Base-by-base conservation (phyloP, 2,113 vertebrate genomes). In the Mirza zaza region DNA sequence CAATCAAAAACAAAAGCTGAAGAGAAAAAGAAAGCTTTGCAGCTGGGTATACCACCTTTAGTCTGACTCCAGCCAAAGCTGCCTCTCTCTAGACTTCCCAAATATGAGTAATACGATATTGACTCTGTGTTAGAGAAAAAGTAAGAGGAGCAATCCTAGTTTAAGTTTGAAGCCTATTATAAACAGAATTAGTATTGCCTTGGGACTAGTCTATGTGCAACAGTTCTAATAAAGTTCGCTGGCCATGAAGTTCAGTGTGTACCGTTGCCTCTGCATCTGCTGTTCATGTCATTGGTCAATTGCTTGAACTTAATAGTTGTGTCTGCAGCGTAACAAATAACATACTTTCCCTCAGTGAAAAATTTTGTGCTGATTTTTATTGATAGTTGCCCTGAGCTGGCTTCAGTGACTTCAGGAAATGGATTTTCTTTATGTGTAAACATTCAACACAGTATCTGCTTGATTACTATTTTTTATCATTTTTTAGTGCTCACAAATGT, bases 141-240 rank as follows among this genome's bases (percentile, higher is more conserved):
- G 55, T n/a, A 34, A 94, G 88, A 77, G 39, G 34, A 59, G 25
- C 27, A 25, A 65, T 71, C 48, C 17, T 42, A 67, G 57, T 79
- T 93, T 77, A 50, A 61, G 52, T 42, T 92, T 0, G 5, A 94
- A 97, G 29, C 6, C n/a, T 65, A 65, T 87, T 93, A 85, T 70
- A 90, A 97, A 96, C 92, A 88, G 90, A 95, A 85, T 85, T 82
- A 90, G 7, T 14, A 87, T 82, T 71, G 88, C 39, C 55, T 92
- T 89, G 90, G 90, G 95, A 34, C 17, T 17, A 65, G 68, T 27
- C 57, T 67, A 12, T 80, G 36, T 77, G 59, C 55, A 63, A 45
- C 0, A 11, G 90, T 81, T 95, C 71, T 21, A 18, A 25, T 67
- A 23, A 77, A 88, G 42, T 39, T 29, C n/a, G 45, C 67, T 88